Evolutionary conservation across 2,888 invertebrate species (phyloP).

Genomic region (Allophyes oxyacanthae): DNA sequence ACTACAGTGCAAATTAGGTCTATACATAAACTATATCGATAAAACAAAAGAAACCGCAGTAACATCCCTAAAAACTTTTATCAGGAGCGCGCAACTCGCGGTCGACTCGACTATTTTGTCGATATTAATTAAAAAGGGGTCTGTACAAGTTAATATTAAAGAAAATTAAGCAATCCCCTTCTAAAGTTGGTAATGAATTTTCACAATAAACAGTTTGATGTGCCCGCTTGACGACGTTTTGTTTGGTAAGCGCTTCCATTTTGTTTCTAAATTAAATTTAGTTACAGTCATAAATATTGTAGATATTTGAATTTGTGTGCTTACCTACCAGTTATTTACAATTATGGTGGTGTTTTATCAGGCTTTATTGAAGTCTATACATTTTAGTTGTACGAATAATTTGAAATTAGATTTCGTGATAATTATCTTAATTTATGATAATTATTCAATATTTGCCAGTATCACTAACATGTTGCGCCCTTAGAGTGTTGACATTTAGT

Average conservation of each 20-base stretch:
- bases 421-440: too few species aligned
- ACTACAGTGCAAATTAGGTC: too few species aligned
- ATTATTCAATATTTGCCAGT: too few species aligned
- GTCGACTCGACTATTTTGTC: constrained; percentile 86
- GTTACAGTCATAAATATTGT: constrained; percentile 30
- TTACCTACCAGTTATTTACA: constrained; percentile 26
- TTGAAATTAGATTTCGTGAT: too few species aligned
- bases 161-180: constrained; percentile 88
- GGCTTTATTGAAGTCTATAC: background rate
- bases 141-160: constrained; percentile 89
- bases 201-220: constrained; percentile 70
- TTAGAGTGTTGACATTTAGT: too few species aligned
- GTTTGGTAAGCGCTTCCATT: constrained; percentile 62
- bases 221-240: constrained; percentile 62
- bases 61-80: constrained; percentile 77
- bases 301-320: constrained; percentile 24
- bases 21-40: constrained; percentile 18
- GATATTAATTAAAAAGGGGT: constrained; percentile 89
- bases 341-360: constrained; percentile 28
- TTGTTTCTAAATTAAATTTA: constrained; percentile 61
- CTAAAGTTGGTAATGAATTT: constrained; percentile 85
- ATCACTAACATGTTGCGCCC: too few species aligned
- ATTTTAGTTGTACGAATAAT: background rate
- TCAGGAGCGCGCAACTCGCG: constrained; percentile 73
- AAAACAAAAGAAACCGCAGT: constrained; percentile 7